These are phyloP conservation scores for Gambusia yucatana DNA, from an alignment of 2,797 vertebrate genomes.

Conservation along the genomic window DNA sequence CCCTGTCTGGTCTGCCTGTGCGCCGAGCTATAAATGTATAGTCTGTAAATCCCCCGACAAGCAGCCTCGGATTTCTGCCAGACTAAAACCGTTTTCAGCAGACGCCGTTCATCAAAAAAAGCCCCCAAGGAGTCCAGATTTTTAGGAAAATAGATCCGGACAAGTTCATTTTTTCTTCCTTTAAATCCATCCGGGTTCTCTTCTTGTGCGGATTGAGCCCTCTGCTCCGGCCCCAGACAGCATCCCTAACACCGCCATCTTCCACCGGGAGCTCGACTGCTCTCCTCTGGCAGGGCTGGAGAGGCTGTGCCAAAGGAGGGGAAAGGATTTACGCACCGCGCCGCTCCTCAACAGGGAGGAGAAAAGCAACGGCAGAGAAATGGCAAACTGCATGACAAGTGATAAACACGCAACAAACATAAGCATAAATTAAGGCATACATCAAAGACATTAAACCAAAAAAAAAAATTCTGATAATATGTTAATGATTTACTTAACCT, in stretches of 20 bases:
- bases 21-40: conserved; percentile 57
- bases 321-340: conserved; percentile 53
- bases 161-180: conserved; percentile 49
- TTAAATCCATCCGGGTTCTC: conserved; percentile 58
- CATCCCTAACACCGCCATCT: conserved; percentile 88
- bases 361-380: neutral
- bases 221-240: conserved; percentile 71
- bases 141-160: conserved; percentile 36
- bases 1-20: conserved; percentile 52
- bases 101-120: conserved; percentile 30
- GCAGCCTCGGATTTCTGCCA: conserved; percentile 51
- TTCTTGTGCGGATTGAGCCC: conserved; percentile 62
- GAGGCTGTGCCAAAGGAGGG: conserved; percentile 43
- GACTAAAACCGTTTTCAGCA: conserved; percentile 20
- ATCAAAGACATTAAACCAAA: no score
- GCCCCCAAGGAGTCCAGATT: conserved; percentile 49
- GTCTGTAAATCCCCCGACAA: conserved; percentile 52
- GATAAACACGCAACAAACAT: neutral
- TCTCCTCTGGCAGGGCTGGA: conserved; percentile 63
- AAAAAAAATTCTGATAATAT: neutral
- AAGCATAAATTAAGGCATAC: neutral
- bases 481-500: neutral
- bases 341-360: conserved; percentile 22
- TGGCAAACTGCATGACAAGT: neutral
- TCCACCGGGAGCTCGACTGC: conserved; percentile 80